phyloP scores from a whole-genome alignment of 2,113 vertebrate species.

The Rhinoderma darwinii region DNA sequence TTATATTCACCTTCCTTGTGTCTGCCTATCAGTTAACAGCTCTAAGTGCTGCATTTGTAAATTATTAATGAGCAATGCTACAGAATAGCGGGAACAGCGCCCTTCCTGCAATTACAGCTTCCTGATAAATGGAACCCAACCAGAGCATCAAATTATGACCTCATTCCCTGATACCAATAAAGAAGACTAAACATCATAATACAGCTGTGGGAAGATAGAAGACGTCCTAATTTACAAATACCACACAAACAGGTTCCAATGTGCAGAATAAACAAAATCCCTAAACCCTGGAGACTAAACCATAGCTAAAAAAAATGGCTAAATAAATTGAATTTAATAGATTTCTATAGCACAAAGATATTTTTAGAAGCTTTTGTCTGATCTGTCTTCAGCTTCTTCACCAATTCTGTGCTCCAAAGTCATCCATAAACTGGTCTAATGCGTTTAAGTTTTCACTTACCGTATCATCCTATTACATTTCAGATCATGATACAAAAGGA shows the following conservation, averaged over 20 bases:
- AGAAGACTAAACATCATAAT: not conserved
- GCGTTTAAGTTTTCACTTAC: too few species aligned
- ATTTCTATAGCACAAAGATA: too few species aligned
- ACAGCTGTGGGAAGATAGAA: not conserved
- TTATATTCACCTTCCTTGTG: not conserved
- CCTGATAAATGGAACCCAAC: conserved; percentile 22
- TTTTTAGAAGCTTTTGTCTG: too few species aligned
- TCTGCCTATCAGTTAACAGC: conserved; percentile 39
- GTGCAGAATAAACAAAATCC: not conserved
- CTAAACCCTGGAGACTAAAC: not conserved
- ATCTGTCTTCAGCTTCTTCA: too few species aligned
- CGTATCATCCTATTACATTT: too few species aligned
- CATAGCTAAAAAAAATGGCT: not conserved
- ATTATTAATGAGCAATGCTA: conserved; percentile 49
- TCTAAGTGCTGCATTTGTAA: conserved; percentile 51
- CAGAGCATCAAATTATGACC: not conserved
- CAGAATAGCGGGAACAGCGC: conserved; percentile 1
- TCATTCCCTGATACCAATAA: not conserved
- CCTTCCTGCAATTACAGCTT: conserved; percentile 18
- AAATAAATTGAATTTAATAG: not conserved
- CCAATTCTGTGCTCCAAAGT: too few species aligned
- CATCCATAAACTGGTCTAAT: too few species aligned
- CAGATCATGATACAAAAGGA: too few species aligned
- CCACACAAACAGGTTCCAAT: not conserved
- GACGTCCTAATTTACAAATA: not conserved